phyloP scores from a whole-genome alignment of 1,140 invertebrate species.

The Drosophila funebris region DNA sequence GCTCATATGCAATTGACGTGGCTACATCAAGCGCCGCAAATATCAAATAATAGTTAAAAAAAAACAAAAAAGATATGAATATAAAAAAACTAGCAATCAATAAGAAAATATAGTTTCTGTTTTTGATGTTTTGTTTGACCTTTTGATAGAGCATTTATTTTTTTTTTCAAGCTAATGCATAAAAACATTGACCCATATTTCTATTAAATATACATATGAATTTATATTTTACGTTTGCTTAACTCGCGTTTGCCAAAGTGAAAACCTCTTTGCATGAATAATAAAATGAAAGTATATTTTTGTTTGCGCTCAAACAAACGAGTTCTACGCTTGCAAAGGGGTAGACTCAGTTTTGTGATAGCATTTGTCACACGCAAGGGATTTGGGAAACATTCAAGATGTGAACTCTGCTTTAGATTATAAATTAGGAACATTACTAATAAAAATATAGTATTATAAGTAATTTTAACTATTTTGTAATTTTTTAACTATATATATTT shows the following conservation, averaged over 20 bases:
- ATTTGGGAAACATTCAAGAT: no score
- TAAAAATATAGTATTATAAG: no score
- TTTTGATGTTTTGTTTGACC: background rate
- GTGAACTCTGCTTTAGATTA: no score
- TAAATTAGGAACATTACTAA: no score
- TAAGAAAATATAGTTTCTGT: slow-evolving; percentile 16
- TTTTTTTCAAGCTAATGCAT: slow-evolving; percentile 55
- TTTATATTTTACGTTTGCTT: slow-evolving; percentile 69
- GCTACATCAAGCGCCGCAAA: slow-evolving; percentile 19
- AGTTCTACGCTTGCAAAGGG: background rate
- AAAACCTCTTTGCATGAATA: slow-evolving; percentile 60
- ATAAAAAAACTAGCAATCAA: slow-evolving; percentile 6
- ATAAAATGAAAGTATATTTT: slow-evolving; percentile 34
- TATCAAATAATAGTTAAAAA: slow-evolving; percentile 27
- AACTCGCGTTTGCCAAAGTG: slow-evolving; percentile 42
- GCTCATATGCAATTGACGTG: slow-evolving; percentile 71
- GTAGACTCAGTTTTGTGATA: no score
- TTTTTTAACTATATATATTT: no score
- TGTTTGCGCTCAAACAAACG: background rate
- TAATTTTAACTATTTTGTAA: no score
- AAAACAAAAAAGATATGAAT: background rate
- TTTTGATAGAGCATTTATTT: background rate
- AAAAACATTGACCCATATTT: slow-evolving; percentile 77
- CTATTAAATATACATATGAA: slow-evolving; percentile 72
- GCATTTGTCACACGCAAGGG: no score